Evolutionary conservation across 2,113 vertebrate species (phyloP).

Genomic region (Suncus etruscus): DNA sequence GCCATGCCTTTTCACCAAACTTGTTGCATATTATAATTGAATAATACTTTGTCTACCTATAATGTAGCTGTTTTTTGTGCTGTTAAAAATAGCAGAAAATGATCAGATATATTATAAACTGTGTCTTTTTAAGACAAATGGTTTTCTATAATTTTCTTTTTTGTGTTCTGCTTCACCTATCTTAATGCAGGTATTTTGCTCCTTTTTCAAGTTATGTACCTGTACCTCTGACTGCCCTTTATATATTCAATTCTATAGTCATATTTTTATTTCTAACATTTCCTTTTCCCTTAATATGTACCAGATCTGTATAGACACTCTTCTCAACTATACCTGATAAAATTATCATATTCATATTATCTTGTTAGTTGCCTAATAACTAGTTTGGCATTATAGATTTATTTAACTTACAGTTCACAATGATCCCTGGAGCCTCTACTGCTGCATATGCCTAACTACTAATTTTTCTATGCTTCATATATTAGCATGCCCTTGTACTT

Average conservation of each 20-base stretch:
- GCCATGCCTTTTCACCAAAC: fast-evolving
- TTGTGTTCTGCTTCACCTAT: not conserved
- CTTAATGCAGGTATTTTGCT: not conserved
- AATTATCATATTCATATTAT: not conserved
- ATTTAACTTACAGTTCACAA: not conserved
- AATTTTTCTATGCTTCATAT: not conserved
- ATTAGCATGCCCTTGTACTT: not conserved
- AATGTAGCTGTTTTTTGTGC: not conserved
- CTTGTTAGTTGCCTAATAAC: not conserved
- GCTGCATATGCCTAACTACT: no score
- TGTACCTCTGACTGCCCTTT: not conserved
- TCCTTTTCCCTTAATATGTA: not conserved
- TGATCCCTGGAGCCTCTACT: not conserved
- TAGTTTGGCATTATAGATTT: not conserved
- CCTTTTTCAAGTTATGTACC: not conserved
- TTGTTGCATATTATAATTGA: not conserved
- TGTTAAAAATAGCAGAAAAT: slow-evolving; percentile 33
- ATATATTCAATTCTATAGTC: not conserved
- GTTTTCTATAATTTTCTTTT: not conserved
- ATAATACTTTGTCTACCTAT: not conserved
- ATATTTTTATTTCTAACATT: not conserved
- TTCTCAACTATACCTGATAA: not conserved
- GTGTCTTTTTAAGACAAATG: not conserved
- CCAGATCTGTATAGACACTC: not conserved
- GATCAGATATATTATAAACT: slow-evolving; percentile 12